Base-by-base conservation (phyloP, 2,113 vertebrate genomes). In the Trematocara unimaculatum region DNA sequence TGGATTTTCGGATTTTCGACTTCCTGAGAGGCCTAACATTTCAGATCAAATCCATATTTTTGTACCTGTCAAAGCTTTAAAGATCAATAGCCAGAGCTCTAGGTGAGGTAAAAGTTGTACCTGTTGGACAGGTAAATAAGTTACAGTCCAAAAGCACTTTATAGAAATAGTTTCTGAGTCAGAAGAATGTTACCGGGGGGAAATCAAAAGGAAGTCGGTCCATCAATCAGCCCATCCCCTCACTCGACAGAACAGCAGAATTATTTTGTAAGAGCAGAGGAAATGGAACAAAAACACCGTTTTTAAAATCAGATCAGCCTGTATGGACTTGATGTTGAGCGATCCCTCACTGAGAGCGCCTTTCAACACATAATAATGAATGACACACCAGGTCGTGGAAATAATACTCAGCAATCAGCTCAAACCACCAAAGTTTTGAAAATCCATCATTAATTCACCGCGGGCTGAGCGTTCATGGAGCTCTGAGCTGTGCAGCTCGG, bases 381-480 rank as follows among this genome's bases (percentile, higher is more conserved):
- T 94, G 86, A 87, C 89, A 89, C 79, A 54, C 70, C 62, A 72
- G 67, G 72, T 78, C 18, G 23, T 33, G 15, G 38, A 89, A 92
- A 91, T 85, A 90, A 89, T 85, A 90, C 54, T 51, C 80, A 45
- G 81, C 85, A 91, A 90, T 91, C 87, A 93, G 86, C 90, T 92
- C 81, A 67, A 89, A 82, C 60, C 84, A 89, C 60, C 86, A 89
- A 92, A 90, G 92, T 94, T 94, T 92, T 86, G 82, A 92, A 94
- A 94, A 91, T 91, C 86, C 88, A 86, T 93, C 90, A 92, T 92
- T 94, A 92, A 90, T 94, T 88, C 88, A 31, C 91, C 53, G 70
- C 38, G 58, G 89, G 87, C 72, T 70, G 87, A 82, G 88, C 20
- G 58, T 90, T 90, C 87, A 47, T 87, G 87, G 81, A 85, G 91